Base-by-base conservation (phyloP, 2,797 vertebrate genomes). In the Neostethus bicornis region DNA sequence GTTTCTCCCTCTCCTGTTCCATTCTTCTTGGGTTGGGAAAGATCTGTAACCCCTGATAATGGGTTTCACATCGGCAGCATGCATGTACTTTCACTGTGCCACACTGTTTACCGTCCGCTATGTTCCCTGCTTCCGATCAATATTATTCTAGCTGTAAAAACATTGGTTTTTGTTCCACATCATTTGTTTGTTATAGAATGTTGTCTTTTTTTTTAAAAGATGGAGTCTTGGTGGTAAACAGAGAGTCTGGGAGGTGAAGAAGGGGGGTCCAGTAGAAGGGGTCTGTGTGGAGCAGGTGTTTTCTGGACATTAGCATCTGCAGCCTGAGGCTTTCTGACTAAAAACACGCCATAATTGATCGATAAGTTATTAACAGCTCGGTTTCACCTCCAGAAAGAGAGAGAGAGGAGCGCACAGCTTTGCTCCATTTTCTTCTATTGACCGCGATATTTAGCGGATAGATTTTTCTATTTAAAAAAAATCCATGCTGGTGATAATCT, bases 381-480 rank as follows among this genome's bases (percentile, higher is more conserved):
- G 83, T 80, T 75, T 66, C 64, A 59, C 68, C 73, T 75, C 67
- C 23, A 46, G 48, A 10, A 52, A n/a, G 50, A 11, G 56, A n/a
- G 23, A 21, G 53, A 32, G 61, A 28, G 54, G 45, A 21, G 61
- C 20, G 61, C 19, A 48, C 43, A 29, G 31, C n/a, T n/a, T 45
- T 25, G 72, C 53, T 90, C 84, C 89, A 90, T 90, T 87, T 87
- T 81, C 75, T 78, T 70, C 73, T 88, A 92, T 92, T 89, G 91
- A 93, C 89, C 84, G 87, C 84, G 85, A 91, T 93, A 90, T 92
- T 92, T 92, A 92, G 90, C 76, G 85, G 87, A 93, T 92, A 73
- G 91, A 92, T 92, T 92, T 92, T 92, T 91, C 91, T 90, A 91
- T 93, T 93, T 92, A 84, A 89, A 90, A n/a, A 91, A 90, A 91